Conservation (phyloP, 1,140 invertebrate genomes). For the Lithobius niger region DNA sequence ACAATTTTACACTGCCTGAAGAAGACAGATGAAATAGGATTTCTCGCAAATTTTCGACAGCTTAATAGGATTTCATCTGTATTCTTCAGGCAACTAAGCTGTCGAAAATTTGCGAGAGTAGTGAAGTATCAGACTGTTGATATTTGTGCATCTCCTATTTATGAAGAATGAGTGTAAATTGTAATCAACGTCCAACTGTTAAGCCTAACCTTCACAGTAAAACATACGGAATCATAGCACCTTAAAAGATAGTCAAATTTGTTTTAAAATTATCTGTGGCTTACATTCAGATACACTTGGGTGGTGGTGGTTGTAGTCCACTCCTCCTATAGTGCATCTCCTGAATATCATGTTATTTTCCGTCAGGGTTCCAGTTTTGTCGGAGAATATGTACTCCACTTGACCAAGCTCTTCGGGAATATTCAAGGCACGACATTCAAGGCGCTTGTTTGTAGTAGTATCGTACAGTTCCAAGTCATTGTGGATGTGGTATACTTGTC, state of each 20-base stretch:
- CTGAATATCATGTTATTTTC: slow-evolving; percentile 96
- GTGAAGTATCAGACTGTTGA: no score
- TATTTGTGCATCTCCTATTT: no score
- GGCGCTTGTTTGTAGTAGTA: slow-evolving; percentile 59
- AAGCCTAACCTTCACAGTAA: no score
- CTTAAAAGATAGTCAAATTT: not conserved
- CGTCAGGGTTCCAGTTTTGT: slow-evolving; percentile 94
- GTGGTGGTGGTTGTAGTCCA: slow-evolving; percentile 65
- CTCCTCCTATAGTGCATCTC: slow-evolving; percentile 70
- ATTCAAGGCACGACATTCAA: slow-evolving; percentile 90
- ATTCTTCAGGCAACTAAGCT: no score
- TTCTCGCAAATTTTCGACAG: no score
- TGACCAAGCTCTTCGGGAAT: slow-evolving; percentile 95
- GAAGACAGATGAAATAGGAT: no score
- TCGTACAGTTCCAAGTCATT: slow-evolving; percentile 79
- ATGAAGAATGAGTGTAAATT: no score
- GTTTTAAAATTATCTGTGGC: not conserved
- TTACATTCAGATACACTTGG: slow-evolving; percentile 9
- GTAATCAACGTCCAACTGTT: no score
- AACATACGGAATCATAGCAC: no score
- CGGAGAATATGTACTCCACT: slow-evolving; percentile 91
- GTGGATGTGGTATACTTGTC: slow-evolving; percentile 91
- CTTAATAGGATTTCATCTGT: no score
- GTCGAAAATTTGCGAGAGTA: no score
- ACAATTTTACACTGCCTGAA: no score